Conservation (phyloP, 2,113 vertebrate genomes). For the Apodemus sylvaticus region DNA sequence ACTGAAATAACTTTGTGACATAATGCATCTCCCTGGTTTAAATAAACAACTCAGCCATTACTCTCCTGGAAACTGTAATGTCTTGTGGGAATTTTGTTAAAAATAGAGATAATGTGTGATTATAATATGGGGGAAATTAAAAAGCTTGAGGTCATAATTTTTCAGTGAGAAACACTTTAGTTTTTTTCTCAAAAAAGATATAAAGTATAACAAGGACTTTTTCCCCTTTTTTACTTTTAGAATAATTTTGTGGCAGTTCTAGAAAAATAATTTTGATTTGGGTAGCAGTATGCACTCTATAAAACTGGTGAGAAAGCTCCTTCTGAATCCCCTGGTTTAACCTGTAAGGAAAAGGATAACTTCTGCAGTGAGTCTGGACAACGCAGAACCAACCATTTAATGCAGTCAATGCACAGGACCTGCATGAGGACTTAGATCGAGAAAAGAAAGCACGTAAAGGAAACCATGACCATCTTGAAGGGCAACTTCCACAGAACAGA, state of each 20-base stretch:
- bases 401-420: neutral
- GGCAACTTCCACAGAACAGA: neutral
- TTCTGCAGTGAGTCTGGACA: neutral
- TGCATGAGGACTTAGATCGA: neutral
- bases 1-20: slow-evolving; percentile 55
- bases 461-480: slow-evolving; percentile 45
- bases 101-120: neutral
- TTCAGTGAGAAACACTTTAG: slow-evolving; percentile 11
- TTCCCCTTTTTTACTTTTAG: neutral
- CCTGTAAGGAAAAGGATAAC: neutral
- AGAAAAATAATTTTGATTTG: neutral
- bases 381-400: neutral
- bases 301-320: neutral
- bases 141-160: neutral
- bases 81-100: slow-evolving; percentile 23
- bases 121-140: slow-evolving; percentile 26
- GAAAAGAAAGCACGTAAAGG: neutral
- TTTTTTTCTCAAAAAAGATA: neutral
- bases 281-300: neutral
- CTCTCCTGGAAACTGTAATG: neutral
- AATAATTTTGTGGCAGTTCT: neutral
- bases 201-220: neutral
- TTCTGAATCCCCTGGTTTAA: neutral
- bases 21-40: slow-evolving; percentile 31
- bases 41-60: slow-evolving; percentile 16